Base-by-base conservation (phyloP, 2,888 invertebrate species). In the Diaphora mendica region DNA sequence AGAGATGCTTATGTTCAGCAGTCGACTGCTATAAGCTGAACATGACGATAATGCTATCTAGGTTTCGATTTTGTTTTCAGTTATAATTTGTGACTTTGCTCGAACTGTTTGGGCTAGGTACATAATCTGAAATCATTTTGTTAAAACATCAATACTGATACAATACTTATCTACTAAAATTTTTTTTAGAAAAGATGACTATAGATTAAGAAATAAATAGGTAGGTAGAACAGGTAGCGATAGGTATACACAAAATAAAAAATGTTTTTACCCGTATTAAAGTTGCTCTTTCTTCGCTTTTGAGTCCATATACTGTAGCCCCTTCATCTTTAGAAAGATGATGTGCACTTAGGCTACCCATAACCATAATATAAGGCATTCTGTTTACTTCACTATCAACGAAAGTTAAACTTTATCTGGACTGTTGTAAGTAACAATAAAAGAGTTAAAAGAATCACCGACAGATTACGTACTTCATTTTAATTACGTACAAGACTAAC, bases 321-420 rank as follows among this genome's bases (percentile, higher is more conserved):
- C 95, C 94, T 79, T 95, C 95, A 82, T 94, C 95, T 84, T 94
- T 95, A 9, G 94, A 94, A 7, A 96, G 90, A 85, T 95, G 94
- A 74, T 89, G 91, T 74, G 94, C 92, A 78, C 92, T 94, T 35
- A 96, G 90, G 86, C 93, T 93, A 68, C 95, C 96, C 93, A 95
- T 95, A 76, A 96, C 94, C 94, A 96, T 95, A 72, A 96, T 92
- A 85, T 96, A 96, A 79, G 96, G 96, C 96, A 96, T 96, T 48
- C 78, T 73, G 71, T 81, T 81, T 77, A 82, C 79, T 79, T 82
- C 73, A 76, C 71, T 71, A n/a, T 1, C 62, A 17, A 71, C 72
- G 23, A 64, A 71, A 76, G n/a, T 68, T 44, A 59, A 69, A 74
- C 64, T 23, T n/a, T 48, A 72, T 30, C 59, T 44, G 9, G 65